Conservation (phyloP, 2,888 invertebrate genomes). For the Galerucella calmariensis region DNA sequence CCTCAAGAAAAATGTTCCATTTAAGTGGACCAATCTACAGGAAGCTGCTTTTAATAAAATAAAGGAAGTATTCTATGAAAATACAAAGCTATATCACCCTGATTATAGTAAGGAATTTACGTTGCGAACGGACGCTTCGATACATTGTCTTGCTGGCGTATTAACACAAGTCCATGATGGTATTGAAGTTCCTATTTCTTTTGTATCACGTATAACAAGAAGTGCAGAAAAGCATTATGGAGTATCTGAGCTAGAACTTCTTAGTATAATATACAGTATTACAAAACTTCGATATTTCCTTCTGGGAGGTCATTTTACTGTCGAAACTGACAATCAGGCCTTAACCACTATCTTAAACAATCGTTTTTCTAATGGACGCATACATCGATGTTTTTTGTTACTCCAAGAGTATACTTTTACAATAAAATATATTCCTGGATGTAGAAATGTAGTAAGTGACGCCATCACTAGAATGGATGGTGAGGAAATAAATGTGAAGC, state of each 20-base stretch:
- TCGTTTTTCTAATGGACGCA: conserved; percentile 25
- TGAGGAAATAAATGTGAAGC: neutral
- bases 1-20: conserved; percentile 29
- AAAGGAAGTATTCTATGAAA: conserved; percentile 18
- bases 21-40: conserved; percentile 22
- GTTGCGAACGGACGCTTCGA: conserved; percentile 24
- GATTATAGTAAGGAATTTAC: conserved; percentile 15
- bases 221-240: conserved; percentile 20
- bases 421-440: conserved; percentile 25
- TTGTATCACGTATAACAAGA: conserved; percentile 12
- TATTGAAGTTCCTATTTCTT: conserved; percentile 22
- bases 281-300: conserved; percentile 25
- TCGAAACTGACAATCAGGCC: conserved; percentile 32
- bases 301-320: conserved; percentile 23
- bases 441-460: conserved; percentile 24
- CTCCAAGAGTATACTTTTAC: conserved; percentile 18
- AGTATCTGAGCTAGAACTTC: conserved; percentile 20
- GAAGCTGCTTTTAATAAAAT: conserved; percentile 25
- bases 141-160: conserved; percentile 18
- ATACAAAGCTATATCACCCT: conserved; percentile 22
- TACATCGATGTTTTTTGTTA: conserved; percentile 32
- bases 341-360: conserved; percentile 27
- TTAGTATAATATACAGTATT: conserved; percentile 26
- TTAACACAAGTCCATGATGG: conserved; percentile 14
- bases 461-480: conserved; percentile 19